phyloP scores from a whole-genome alignment of 2,888 invertebrate genomes.

The Drosophila neutralis region DNA sequence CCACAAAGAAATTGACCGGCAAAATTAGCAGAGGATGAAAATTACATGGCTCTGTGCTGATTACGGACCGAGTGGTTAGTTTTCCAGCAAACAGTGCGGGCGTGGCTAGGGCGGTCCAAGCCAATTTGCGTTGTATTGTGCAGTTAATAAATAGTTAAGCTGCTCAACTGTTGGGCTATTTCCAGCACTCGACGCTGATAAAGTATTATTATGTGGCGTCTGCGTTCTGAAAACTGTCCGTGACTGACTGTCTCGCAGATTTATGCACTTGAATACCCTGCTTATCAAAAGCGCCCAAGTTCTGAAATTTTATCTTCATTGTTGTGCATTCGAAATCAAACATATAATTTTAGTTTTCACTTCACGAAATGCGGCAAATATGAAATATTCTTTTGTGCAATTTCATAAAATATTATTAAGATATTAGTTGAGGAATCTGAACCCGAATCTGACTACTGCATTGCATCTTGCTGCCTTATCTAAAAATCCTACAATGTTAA shows the following conservation, averaged over 20 bases:
- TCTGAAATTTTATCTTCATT: neutral
- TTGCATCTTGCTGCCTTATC: neutral
- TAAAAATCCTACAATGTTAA: neutral
- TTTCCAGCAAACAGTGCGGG: constrained; percentile 35
- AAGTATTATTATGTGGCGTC: constrained; percentile 41
- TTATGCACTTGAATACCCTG: constrained; percentile 43
- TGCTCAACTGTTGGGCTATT: constrained; percentile 21
- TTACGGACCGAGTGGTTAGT: constrained; percentile 55
- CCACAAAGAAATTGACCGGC: constrained; percentile 15
- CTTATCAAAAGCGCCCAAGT: fast-evolving
- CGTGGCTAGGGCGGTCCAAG: constrained; percentile 47
- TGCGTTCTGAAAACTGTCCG: constrained; percentile 15
- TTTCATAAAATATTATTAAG: neutral
- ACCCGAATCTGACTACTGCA: neutral
- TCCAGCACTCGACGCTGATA: constrained; percentile 33
- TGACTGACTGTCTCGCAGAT: constrained; percentile 44
- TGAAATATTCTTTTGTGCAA: neutral
- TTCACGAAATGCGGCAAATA: neutral
- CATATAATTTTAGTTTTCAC: neutral
- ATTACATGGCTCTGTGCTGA: constrained; percentile 23
- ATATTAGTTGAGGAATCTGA: no score
- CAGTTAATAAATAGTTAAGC: constrained; percentile 70
- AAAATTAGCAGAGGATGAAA: constrained; percentile 19
- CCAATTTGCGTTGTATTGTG: constrained; percentile 68
- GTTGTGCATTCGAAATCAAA: neutral